Evolutionary conservation across 2,888 invertebrate species (phyloP), one percentile per base, ranked within the genome.

Genomic region (Lithophane socia): DNA sequence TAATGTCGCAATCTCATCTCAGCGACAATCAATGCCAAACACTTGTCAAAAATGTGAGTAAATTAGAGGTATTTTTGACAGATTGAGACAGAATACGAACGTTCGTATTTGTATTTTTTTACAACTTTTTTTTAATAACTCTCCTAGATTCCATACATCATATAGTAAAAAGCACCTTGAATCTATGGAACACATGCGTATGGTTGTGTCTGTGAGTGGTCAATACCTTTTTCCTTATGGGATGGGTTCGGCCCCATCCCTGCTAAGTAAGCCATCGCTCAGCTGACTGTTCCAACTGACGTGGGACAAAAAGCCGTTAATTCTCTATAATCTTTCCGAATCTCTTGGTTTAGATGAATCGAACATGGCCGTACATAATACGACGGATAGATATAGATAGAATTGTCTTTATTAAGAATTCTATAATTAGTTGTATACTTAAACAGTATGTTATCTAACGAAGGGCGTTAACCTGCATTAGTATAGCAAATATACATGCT

Each of bases 231-330:
- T 86, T 80, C 85, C 80, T 84, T 47, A 73, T 82, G 66, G 77
- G 77, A 67, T 64, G 69, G 58, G 37, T 52, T 13, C 7, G 1
- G 49, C 60, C 47, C 66, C 69, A 58, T 58, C 77, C 61, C 60
- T 66, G 73, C 80, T 88, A 87, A 88, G 71, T 82, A 70, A 84
- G 78, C 82, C 80, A 88, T 88, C 82, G 64, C 73, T 87, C 88
- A 88, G 80, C 74, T 79, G 68, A 73, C 79, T 58, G 78, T 56
- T 68, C 70, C 69, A 77, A 75, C 75, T 84, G 87, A 88, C 75
- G 68, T 44, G 85, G 87, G 85, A 84, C 85, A 73, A 73, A 86
- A 80, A 77, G 73, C 77, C 82, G 74, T 84, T 87, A 87, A 82
- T 88, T 75, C 78, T 68, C 78, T 60, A 65, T 85, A 85, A 86